These are phyloP conservation scores for Lycia hirtaria DNA, from an alignment of 2,888 invertebrate genomes.

Conservation along the genomic window DNA sequence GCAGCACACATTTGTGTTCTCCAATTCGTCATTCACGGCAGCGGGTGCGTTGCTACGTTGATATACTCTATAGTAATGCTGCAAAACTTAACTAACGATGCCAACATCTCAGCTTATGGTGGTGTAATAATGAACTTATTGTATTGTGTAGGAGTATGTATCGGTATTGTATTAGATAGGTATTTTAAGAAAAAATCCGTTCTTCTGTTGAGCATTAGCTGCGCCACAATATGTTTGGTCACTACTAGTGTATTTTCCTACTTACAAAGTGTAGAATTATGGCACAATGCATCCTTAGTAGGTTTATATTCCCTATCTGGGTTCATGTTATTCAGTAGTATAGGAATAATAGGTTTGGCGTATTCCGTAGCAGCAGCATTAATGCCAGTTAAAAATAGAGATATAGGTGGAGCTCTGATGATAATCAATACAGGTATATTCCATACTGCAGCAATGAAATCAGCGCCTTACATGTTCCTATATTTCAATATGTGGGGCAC, in stretches of 20 bases:
- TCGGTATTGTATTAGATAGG: background rate
- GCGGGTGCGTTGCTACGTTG: constrained; percentile 6
- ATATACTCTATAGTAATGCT: constrained; percentile 13
- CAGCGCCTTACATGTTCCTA: constrained; percentile 16
- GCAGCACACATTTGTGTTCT: constrained; percentile 2
- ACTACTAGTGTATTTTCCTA: constrained; percentile 1
- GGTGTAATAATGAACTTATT: constrained; percentile 10
- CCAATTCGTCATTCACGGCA: background rate
- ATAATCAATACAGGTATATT: constrained; percentile 7
- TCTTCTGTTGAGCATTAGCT: background rate
- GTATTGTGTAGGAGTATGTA: background rate
- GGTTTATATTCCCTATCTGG: constrained; percentile 1
- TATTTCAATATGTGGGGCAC: constrained; percentile 13
- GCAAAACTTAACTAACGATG: constrained; percentile 29
- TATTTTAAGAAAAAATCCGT: constrained; percentile 11
- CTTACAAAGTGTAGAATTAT: background rate
- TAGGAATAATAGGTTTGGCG: background rate
- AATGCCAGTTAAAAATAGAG: constrained; percentile 10
- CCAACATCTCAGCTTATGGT: background rate
- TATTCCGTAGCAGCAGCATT: constrained; percentile 15
- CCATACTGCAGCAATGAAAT: constrained; percentile 6
- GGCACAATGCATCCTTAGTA: constrained; percentile 5
- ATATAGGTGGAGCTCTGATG: constrained; percentile 6
- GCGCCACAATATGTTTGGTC: background rate
- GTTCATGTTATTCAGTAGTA: constrained; percentile 9